These are phyloP conservation scores for Philereme transversata DNA, from an alignment of 2,888 invertebrate species.

Conservation along the genomic window DNA sequence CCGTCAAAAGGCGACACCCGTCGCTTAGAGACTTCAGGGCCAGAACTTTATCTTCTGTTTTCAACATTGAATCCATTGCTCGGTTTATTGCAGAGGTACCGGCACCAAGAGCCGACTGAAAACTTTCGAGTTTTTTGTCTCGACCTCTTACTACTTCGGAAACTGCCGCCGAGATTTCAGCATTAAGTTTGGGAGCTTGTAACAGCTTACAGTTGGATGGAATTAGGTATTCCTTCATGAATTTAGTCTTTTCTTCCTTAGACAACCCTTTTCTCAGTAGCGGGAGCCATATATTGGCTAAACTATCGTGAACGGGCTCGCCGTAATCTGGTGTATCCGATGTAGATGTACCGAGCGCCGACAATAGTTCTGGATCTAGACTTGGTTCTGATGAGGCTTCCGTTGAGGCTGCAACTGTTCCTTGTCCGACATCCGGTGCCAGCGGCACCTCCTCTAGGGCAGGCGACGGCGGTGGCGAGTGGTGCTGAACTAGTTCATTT, in stretches of 20 bases:
- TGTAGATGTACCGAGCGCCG: too few species aligned
- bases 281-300: too few species aligned
- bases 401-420: too few species aligned
- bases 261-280: not conserved
- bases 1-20: not conserved
- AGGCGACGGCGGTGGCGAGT: too few species aligned
- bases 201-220: conserved; percentile 13
- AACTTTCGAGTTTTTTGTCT: conserved; percentile 7
- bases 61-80: conserved; percentile 12
- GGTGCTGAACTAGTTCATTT: too few species aligned
- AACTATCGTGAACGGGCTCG: too few species aligned
- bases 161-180: conserved; percentile 11
- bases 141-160: conserved; percentile 6
- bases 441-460: too few species aligned
- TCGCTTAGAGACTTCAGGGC: conserved; percentile 3
- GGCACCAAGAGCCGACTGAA: conserved; percentile 7
- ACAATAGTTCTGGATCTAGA: too few species aligned
- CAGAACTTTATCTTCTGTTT: not conserved
- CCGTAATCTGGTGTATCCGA: too few species aligned
- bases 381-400: too few species aligned
- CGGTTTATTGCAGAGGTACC: conserved; percentile 11
- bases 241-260: conserved; percentile 1
- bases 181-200: not conserved
- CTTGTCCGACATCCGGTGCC: too few species aligned
- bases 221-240: conserved; percentile 10